Evolutionary conservation across 2,888 invertebrate genomes (phyloP), one percentile per base, ranked within the genome.

Genomic region (Mimachlamys varia): DNA sequence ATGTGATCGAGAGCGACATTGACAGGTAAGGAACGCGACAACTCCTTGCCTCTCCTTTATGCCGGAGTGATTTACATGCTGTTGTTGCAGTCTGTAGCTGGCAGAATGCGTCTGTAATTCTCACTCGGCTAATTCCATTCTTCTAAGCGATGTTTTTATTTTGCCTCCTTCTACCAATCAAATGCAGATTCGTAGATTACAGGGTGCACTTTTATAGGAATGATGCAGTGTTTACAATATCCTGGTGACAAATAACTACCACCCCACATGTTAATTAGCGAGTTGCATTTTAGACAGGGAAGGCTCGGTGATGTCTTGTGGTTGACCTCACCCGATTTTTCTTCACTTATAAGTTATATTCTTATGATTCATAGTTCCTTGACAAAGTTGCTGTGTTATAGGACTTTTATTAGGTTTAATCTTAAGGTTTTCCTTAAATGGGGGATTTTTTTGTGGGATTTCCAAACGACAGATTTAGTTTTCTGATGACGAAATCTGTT

Each of bases 21-120:
- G 76, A 76, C 76, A 76, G 27, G 15, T 76, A 76, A 76, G 76
- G 33, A 76, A 27, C 27, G 33, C 2, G 76, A 76, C 76, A 76
- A 76, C 12, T 76, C 33, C 76, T 76, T 76, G 4, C 22, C 33
- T 33, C 27, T 76, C 27, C 76, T 76, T 76, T 76, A 27, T 27
- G 76, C 33, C 33, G 15, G 22, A 27, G 76, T 76, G 76, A 76
- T 76, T 76, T 76, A 76, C 33, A 27, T 10, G 76, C 33, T 33
- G 76, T 33, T 27, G 76, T 76, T 33, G 27, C 22, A 27, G 76
- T 76, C 33, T 76, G 22, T 33, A 12, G 76, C 10, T 76, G 33
- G 76, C 76, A 76, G 76, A 76, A 76, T 76, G 33, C 2, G 76
- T 76, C 33, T 76, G 58, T 58, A 58, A 58, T 76, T 76, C 76